phyloP scores from a whole-genome alignment of 2,797 vertebrate genomes.

The Prionace glauca region DNA sequence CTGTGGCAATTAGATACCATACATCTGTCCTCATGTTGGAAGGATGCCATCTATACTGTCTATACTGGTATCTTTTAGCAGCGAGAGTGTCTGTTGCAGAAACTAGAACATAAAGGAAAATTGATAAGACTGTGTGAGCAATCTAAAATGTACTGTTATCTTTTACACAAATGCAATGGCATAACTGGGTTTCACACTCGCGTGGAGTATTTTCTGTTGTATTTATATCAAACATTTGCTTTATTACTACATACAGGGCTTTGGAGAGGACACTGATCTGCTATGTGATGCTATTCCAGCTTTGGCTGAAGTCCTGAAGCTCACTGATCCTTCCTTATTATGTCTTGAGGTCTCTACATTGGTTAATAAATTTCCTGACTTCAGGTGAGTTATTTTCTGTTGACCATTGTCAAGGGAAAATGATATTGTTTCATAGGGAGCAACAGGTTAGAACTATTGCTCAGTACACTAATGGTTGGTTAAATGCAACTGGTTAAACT shows the following conservation, averaged over 20 bases:
- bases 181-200: neutral
- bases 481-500: neutral
- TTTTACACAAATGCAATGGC: neutral
- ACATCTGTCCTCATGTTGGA: neutral
- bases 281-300: conserved; percentile 83
- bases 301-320: conserved; percentile 92
- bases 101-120: neutral
- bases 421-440: neutral
- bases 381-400: conserved; percentile 65
- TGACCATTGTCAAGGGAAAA: neutral
- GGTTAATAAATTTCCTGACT: conserved; percentile 91
- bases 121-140: neutral
- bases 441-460: neutral
- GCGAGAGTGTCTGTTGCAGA: neutral
- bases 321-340: conserved; percentile 88
- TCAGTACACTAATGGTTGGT: neutral
- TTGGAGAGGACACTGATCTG: conserved; percentile 72
- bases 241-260: conserved; percentile 50
- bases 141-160: neutral
- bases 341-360: conserved; percentile 91
- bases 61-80: neutral
- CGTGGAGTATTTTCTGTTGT: neutral
- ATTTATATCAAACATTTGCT: neutral
- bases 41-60: neutral
- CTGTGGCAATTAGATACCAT: neutral